phyloP scores from a whole-genome alignment of 2,797 vertebrate species.

The Peromyscus attwateri region DNA sequence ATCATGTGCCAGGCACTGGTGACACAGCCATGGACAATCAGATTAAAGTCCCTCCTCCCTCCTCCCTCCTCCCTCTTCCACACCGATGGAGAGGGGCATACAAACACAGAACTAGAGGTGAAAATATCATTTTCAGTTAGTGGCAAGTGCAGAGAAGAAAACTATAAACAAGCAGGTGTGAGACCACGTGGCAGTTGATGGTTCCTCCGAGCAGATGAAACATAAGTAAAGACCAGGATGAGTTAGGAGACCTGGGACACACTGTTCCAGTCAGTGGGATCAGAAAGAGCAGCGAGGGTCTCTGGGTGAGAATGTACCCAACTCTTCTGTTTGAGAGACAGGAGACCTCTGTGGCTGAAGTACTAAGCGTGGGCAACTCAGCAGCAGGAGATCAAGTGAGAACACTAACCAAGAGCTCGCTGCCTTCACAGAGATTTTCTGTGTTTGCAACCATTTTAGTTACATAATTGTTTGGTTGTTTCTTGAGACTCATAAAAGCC shows the following conservation, averaged over 20 bases:
- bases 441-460: background rate
- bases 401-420: background rate
- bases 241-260: background rate
- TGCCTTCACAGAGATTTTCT: background rate
- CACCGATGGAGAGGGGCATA: background rate
- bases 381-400: background rate
- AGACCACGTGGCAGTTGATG: background rate
- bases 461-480: background rate
- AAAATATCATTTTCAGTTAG: background rate
- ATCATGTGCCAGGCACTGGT: too few relatives aligned
- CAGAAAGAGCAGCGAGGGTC: background rate
- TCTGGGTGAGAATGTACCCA: background rate
- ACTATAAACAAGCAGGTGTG: background rate
- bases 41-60: background rate
- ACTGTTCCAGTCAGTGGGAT: background rate
- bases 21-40: background rate
- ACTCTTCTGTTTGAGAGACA: background rate
- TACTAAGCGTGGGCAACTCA: rapidly evolving
- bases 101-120: background rate
- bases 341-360: background rate
- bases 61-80: rapidly evolving
- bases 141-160: background rate
- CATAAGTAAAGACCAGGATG: background rate
- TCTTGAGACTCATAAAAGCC: background rate
- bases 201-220: background rate